phyloP scores from a whole-genome alignment of 2,797 vertebrate species.

The Enteromius radiatus region DNA sequence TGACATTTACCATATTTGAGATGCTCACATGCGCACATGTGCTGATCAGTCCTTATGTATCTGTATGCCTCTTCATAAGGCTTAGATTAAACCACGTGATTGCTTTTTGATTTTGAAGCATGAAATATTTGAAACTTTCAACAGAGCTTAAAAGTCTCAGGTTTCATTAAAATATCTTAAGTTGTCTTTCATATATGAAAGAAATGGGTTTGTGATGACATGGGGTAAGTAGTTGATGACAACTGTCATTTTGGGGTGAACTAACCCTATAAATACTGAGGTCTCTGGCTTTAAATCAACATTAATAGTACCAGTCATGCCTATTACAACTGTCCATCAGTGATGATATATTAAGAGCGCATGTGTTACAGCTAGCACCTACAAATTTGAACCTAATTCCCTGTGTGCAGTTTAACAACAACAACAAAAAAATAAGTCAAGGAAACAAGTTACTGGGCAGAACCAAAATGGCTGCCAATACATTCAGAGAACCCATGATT shows the following conservation, averaged over 20 bases:
- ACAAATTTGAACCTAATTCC: conserved; percentile 27
- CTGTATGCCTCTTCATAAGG: background rate
- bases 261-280: conserved; percentile 2
- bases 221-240: background rate
- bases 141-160: background rate
- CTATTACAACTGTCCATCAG: background rate
- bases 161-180: background rate
- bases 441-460: conserved; percentile 45
- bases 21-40: background rate
- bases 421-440: conserved; percentile 26
- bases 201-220: background rate
- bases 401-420: conserved; percentile 39
- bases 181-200: background rate
- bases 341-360: conserved; percentile 11
- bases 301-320: background rate
- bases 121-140: background rate
- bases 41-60: background rate
- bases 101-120: background rate
- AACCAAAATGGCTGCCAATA: conserved; percentile 58
- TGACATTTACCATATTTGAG: background rate
- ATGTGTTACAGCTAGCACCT: conserved; percentile 41
- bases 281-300: background rate
- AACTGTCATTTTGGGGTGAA: background rate
- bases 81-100: background rate
- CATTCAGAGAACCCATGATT: conserved; percentile 42